phyloP scores from a whole-genome alignment of 2,113 vertebrate genomes.

The Nyctibius bracteatus region DNA sequence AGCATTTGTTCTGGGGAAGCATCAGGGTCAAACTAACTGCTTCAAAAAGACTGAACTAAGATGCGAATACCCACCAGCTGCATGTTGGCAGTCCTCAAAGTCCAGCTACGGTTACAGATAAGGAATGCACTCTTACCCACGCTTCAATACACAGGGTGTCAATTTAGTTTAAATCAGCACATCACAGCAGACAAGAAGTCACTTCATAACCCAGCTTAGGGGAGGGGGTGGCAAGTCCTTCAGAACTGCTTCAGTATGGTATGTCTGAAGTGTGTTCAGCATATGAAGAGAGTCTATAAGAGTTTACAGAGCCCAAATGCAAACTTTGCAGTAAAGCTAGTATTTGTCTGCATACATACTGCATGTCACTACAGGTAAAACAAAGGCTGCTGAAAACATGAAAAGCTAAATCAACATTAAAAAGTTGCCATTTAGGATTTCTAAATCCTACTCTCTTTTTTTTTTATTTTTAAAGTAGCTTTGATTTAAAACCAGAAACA shows the following conservation, averaged over 20 bases:
- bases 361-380: not conserved
- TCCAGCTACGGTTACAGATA: not conserved
- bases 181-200: not conserved
- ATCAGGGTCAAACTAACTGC: not conserved
- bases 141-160: not conserved
- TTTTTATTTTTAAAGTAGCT: not conserved
- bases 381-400: not conserved
- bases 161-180: not conserved
- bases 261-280: not conserved
- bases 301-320: not conserved
- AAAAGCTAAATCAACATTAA: not conserved
- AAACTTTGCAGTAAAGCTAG: not conserved
- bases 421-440: not conserved
- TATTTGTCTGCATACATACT: not conserved
- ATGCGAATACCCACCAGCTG: not conserved
- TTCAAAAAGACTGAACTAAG: not conserved
- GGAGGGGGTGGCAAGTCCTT: not conserved
- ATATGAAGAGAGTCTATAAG: not conserved
- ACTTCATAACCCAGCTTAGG: not conserved
- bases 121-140: not conserved
- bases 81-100: not conserved
- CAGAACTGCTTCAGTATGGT: not conserved
- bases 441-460: not conserved
- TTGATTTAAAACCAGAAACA: not conserved
- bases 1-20: not conserved